Conservation (phyloP, 1,140 invertebrate species). For the Trichonephila clavipes region DNA sequence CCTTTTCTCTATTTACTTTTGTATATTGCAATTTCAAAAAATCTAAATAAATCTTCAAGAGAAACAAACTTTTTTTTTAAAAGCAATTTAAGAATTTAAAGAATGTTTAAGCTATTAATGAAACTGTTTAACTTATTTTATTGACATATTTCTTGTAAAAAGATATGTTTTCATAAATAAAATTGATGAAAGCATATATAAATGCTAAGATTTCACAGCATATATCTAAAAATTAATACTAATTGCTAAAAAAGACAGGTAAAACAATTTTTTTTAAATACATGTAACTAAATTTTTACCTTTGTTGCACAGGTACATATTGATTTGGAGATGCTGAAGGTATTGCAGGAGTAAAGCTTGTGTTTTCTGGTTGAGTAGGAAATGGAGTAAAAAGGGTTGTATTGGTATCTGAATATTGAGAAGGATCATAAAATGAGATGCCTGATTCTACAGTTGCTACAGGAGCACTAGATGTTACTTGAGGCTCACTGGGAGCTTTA, state of each 20-base stretch:
- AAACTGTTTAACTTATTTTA: too few species aligned
- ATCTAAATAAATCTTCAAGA: too few species aligned
- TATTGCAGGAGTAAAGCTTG: neutral
- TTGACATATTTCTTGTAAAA: too few species aligned
- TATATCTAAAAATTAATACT: neutral
- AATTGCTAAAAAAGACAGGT: too few species aligned
- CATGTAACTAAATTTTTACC: neutral
- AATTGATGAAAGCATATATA: neutral
- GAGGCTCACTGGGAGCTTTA: neutral
- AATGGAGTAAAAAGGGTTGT: constrained; percentile 9
- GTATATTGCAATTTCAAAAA: too few species aligned
- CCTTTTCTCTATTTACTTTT: too few species aligned
- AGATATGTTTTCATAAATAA: neutral
- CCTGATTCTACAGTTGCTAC: neutral
- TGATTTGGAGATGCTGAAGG: neutral
- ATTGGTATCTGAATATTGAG: constrained; percentile 12
- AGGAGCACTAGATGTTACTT: neutral
- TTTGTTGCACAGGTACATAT: neutral
- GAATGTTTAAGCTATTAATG: too few species aligned
- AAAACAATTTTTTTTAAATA: neutral
- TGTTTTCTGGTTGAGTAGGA: constrained; percentile 19
- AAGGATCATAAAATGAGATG: constrained; percentile 56
- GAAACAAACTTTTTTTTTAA: too few species aligned
- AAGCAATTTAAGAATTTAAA: too few species aligned
- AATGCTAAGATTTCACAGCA: neutral